Percentiles rank a stretch among this genome's conserved stretches.
Evolutionary conservation across 2,888 invertebrate species (phyloP).

Genomic region (Sicus ferrugineus): DNA sequence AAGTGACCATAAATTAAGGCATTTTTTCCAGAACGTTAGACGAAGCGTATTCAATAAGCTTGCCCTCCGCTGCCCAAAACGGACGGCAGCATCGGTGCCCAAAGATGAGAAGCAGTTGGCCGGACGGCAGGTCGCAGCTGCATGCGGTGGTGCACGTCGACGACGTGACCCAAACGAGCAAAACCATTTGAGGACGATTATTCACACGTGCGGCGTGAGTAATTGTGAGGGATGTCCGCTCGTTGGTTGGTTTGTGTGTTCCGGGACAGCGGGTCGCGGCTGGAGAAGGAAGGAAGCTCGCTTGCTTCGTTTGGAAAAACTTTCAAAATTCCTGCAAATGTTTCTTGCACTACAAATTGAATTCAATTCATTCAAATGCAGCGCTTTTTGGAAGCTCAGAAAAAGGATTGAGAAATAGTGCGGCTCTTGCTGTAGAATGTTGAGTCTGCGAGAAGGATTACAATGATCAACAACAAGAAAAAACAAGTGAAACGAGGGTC

Average conservation of each 20-base stretch:
- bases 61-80: background rate
- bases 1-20: conserved; percentile 6
- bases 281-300: background rate
- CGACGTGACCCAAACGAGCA: background rate
- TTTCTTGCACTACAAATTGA: conserved; percentile 17
- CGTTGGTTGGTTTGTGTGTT: background rate
- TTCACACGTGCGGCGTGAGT: conserved; percentile 57
- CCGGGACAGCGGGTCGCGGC: background rate
- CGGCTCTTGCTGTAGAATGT: too few species aligned
- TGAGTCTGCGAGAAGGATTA: too few species aligned
- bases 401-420: background rate
- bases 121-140: background rate
- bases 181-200: conserved; percentile 47
- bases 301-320: conserved; percentile 3
- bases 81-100: background rate
- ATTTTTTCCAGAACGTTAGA: conserved; percentile 1
- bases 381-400: background rate
- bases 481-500: background rate
- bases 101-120: background rate
- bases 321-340: conserved; percentile 15
- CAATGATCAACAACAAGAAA: too few species aligned
- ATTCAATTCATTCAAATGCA: conserved; percentile 19
- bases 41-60: conserved; percentile 15
- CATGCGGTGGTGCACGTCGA: background rate
- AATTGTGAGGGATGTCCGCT: conserved; percentile 37